These are phyloP conservation scores for Ephialtes manifestator DNA, from an alignment of 2,888 invertebrate species.

Conservation along the genomic window DNA sequence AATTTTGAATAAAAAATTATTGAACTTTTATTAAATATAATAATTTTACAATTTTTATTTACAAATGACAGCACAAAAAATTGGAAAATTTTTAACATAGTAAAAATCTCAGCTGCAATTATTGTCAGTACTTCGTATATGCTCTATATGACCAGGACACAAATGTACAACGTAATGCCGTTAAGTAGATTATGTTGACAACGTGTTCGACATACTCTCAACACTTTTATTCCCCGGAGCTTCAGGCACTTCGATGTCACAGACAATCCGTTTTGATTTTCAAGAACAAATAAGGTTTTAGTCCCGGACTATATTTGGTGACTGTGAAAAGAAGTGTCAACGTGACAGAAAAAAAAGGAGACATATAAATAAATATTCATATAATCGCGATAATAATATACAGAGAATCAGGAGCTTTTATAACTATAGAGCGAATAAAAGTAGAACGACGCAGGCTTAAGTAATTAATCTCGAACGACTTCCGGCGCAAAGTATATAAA, in stretches of 20 bases:
- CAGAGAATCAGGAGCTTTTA: not conserved
- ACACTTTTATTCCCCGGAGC: conserved; percentile 17
- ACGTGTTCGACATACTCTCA: conserved; percentile 15
- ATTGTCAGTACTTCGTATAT: no score
- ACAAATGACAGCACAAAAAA: no score
- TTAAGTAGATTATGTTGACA: conserved; percentile 15
- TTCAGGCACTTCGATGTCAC: not conserved
- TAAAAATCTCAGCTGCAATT: no score
- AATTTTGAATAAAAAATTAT: no score
- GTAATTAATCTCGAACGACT: not conserved
- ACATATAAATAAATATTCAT: not conserved
- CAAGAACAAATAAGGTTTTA: not conserved
- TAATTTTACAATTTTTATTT: no score
- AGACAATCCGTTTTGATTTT: not conserved
- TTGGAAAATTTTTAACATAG: no score
- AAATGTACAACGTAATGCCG: not conserved
- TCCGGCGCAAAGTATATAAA: not conserved
- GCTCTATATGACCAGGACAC: not conserved
- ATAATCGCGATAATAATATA: not conserved
- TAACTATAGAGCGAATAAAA: no score
- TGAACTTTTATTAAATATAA: no score
- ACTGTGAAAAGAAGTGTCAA: not conserved
- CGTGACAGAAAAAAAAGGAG: not conserved
- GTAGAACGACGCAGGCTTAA: not conserved
- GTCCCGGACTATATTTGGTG: not conserved